phyloP scores from a whole-genome alignment of 2,888 invertebrate species.

The Tetramorium bicarinatum region DNA sequence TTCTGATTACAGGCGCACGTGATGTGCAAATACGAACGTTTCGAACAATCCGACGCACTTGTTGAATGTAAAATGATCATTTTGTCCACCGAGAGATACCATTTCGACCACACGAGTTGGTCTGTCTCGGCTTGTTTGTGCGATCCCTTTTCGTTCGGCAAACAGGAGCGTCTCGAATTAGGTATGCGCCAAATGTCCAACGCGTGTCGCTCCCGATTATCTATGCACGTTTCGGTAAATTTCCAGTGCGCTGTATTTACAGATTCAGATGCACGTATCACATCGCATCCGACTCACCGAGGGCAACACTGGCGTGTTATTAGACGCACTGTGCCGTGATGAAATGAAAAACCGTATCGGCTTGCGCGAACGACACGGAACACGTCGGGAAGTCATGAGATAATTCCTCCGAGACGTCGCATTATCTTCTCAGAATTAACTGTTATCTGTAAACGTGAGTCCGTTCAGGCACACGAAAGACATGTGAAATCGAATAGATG shows the following conservation, averaged over 20 bases:
- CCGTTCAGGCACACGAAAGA: neutral
- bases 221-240: slow-evolving; percentile 5
- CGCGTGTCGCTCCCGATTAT: slow-evolving; percentile 1
- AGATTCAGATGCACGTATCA: neutral
- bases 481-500: neutral
- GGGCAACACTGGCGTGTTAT: neutral
- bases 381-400: neutral
- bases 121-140: neutral
- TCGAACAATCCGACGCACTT: neutral
- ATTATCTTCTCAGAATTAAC: slow-evolving; percentile 12
- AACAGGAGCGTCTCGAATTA: slow-evolving; percentile 7
- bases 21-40: neutral
- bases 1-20: neutral
- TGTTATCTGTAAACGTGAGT: slow-evolving; percentile 9
- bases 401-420: neutral
- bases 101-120: slow-evolving; percentile 5
- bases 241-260: neutral
- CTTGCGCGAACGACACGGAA: neutral
- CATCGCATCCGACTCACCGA: neutral
- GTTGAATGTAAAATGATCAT: slow-evolving; percentile 36
- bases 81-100: neutral
- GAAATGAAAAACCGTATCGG: slow-evolving; percentile 14
- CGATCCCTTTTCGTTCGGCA: neutral
- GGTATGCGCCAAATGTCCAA: slow-evolving; percentile 13
- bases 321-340: neutral